These are phyloP conservation scores for Rosalia funebris DNA, from an alignment of 2,888 invertebrate genomes.

Conservation along the genomic window DNA sequence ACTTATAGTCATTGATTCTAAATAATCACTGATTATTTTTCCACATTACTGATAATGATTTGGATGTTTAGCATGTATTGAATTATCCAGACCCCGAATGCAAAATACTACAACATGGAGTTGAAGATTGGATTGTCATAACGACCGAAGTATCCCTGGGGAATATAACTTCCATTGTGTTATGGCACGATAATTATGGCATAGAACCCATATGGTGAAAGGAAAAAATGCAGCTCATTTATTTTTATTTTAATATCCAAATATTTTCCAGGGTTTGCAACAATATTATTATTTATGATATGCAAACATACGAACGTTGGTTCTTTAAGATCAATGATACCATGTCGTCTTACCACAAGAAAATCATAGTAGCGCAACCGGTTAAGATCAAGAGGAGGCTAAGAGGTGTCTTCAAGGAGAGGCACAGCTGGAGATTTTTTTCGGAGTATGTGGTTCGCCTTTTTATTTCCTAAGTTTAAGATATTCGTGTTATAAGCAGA, in stretches of 20 bases:
- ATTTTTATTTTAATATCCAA: not conserved
- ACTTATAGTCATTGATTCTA: no score
- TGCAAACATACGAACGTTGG: conserved; percentile 9
- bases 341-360: not conserved
- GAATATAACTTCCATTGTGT: conserved; percentile 5
- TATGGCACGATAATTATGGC: conserved; percentile 15
- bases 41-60: no score
- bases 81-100: conserved; percentile 23
- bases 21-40: no score
- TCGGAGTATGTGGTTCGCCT: conserved; percentile 12
- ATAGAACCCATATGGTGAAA: conserved; percentile 18
- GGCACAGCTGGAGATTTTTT: conserved; percentile 5
- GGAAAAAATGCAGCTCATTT: not conserved
- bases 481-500: not conserved
- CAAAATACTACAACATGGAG: conserved; percentile 6
- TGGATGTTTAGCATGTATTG: conserved; percentile 20
- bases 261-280: conserved; percentile 10
- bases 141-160: conserved; percentile 1
- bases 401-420: not conserved
- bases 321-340: conserved; percentile 2
- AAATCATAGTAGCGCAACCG: not conserved
- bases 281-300: conserved; percentile 7
- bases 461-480: no score
- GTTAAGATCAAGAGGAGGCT: not conserved
- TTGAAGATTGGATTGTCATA: conserved; percentile 22